Percentiles rank a stretch among this genome's conserved stretches.
These are phyloP conservation scores for Clivina fossor DNA, from an alignment of 2,888 invertebrate genomes.

Conservation along the genomic window DNA sequence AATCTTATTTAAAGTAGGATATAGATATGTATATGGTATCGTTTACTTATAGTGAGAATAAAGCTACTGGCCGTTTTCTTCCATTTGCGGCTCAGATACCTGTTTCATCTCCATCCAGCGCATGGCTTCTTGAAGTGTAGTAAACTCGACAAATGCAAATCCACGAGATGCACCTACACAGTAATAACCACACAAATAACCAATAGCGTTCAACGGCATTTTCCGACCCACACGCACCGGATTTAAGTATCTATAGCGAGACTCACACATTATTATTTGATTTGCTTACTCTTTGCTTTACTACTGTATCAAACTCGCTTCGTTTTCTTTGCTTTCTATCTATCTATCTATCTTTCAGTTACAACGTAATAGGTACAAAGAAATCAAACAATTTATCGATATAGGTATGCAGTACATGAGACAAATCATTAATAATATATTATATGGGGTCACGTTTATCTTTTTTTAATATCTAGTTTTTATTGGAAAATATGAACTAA, in stretches of 20 bases:
- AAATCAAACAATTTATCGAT: conserved; percentile 8
- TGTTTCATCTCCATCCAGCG: conserved; percentile 92
- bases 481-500: background rate
- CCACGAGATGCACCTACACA: conserved; percentile 88
- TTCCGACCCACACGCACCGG: conserved; percentile 45
- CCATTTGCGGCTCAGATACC: conserved; percentile 58
- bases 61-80: conserved; percentile 33
- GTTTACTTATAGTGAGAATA: conserved; percentile 32
- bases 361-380: conserved; percentile 1
- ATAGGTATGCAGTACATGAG: too few relatives aligned
- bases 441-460: background rate
- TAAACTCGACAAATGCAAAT: conserved; percentile 93
- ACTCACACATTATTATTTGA: too few relatives aligned
- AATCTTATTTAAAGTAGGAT: conserved; percentile 14
- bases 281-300: too few relatives aligned
- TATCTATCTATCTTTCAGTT: conserved; percentile 8
- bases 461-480: background rate
- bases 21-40: conserved; percentile 16
- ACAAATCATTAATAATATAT: too few relatives aligned
- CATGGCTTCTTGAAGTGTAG: conserved; percentile 81
- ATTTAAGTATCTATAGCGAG: too few relatives aligned
- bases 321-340: conserved; percentile 19
- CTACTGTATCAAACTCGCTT: too few relatives aligned
- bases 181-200: conserved; percentile 44
- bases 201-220: conserved; percentile 31